Evolutionary conservation across 2,888 invertebrate genomes (phyloP).

Genomic region (Meteorus cinctellus): DNA sequence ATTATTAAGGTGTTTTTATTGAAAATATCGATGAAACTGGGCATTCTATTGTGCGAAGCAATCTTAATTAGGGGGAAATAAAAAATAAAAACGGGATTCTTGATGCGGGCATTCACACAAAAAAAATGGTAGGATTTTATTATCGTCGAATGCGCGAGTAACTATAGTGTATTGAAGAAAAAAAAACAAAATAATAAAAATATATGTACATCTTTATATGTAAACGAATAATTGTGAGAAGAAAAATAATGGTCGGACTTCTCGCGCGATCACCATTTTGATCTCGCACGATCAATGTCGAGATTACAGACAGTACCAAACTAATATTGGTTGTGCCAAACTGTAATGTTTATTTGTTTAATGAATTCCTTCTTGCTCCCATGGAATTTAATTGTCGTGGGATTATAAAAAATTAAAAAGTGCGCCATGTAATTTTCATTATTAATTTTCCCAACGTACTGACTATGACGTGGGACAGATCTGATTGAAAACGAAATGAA

Average conservation of each 20-base stretch:
- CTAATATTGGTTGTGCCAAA: constrained; percentile 65
- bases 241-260: constrained; percentile 42
- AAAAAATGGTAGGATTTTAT: constrained; percentile 30
- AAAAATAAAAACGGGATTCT: constrained; percentile 52
- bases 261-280: constrained; percentile 32
- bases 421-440: constrained; percentile 10
- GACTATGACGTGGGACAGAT: background rate
- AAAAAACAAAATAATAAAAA: constrained; percentile 32
- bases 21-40: constrained; percentile 43
- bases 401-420: constrained; percentile 52
- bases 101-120: constrained; percentile 59
- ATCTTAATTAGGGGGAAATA: constrained; percentile 51
- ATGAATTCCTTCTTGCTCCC: constrained; percentile 48
- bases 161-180: constrained; percentile 23
- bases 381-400: constrained; percentile 57
- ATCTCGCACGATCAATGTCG: constrained; percentile 39
- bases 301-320: constrained; percentile 59
- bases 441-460: constrained; percentile 14
- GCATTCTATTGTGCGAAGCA: constrained; percentile 58
- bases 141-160: constrained; percentile 9
- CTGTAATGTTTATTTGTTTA: constrained; percentile 48
- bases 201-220: constrained; percentile 6
- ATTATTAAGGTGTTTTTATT: constrained; percentile 54
- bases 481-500: constrained; percentile 36
- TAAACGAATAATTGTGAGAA: constrained; percentile 8